Conservation (phyloP, 1,140 invertebrate species). For the Formica selysi region DNA sequence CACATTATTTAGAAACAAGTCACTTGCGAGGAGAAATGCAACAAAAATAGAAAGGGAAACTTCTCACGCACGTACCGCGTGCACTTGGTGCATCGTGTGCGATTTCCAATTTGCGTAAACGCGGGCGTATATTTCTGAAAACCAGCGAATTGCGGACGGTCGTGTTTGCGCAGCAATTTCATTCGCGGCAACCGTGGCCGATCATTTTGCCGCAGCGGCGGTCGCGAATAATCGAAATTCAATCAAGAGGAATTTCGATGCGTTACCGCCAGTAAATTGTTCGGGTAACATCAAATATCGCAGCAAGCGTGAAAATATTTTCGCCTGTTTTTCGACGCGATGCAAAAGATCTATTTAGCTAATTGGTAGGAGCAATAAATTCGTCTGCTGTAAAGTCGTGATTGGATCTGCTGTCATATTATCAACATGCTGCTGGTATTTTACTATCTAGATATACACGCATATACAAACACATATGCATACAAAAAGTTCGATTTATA, state of each 20-base stretch:
- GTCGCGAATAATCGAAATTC: conserved; percentile 71
- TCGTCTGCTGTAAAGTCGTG: too few species aligned
- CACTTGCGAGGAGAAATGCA: background rate
- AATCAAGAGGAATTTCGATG: conserved; percentile 67
- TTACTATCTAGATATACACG: too few species aligned
- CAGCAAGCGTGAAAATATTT: background rate
- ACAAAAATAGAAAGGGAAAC: conserved; percentile 20
- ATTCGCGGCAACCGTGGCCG: conserved; percentile 14
- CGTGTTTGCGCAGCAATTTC: conserved; percentile 64
- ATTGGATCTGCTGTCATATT: too few species aligned
- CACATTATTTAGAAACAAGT: background rate
- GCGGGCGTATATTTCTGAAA: conserved; percentile 43
- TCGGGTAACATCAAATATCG: conserved; percentile 13
- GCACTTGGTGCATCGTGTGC: conserved; percentile 5
- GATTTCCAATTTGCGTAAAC: conserved; percentile 58
- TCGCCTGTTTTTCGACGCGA: background rate
- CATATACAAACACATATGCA: too few species aligned
- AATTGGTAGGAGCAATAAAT: too few species aligned
- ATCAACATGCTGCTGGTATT: too few species aligned
- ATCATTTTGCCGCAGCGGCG: conserved; percentile 45
- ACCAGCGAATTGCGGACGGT: conserved; percentile 47
- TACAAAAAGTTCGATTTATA: too few species aligned
- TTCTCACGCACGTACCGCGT: background rate
- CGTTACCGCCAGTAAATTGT: conserved; percentile 14
- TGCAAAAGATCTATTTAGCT: background rate